Base-by-base conservation (phyloP, 1,140 invertebrate genomes). In the Glossosoma conforme region DNA sequence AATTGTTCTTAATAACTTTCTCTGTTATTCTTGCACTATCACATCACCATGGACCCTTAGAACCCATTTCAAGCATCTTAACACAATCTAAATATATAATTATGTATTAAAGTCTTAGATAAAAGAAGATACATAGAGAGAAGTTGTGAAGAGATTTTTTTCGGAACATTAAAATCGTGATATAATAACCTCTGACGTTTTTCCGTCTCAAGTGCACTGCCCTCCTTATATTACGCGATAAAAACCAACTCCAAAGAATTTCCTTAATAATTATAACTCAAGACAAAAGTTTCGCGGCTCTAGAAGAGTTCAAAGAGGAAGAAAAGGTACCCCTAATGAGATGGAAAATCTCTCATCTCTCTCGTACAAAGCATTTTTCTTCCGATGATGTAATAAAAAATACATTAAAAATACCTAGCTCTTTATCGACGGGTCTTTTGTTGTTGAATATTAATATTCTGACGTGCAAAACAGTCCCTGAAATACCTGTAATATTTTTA, bases 351-450 rank as follows among this genome's bases (percentile, higher is more conserved):
- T 45, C 36, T 37, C 30, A 4, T 50, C 40, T 22, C 25, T 17
- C 28, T 57, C 41, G 20, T 18, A 41, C 50, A 53, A 57, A 57
- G 55, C 42, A 44, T 56, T 56, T 56, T 56, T 54, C 43, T 52
- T 52, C 10, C 15, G 30, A 38, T 47, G 44, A 42, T 52, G 36
- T 53, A 42, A 49, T 48, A 49, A 50, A 52, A 45, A 45, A 52
- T 42, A 57, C 42, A 50, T 53, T 57, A 52, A 56, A 52, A 56
- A 56, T 56, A 42, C 54, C 37, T 47, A 25, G 22, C 15, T 14
- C 36, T 35, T 44, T 40, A 30, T 22, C 36, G 22, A 6, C 19
- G 21, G 11, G 10, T 5, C 41, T 6, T 33, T 47, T 41, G 40
- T 30, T 35, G 46, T 35, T 43, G 40, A 40, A 54, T 48, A 54